phyloP scores from a whole-genome alignment of 2,113 vertebrate species.

The Lampris megalopsis region DNA sequence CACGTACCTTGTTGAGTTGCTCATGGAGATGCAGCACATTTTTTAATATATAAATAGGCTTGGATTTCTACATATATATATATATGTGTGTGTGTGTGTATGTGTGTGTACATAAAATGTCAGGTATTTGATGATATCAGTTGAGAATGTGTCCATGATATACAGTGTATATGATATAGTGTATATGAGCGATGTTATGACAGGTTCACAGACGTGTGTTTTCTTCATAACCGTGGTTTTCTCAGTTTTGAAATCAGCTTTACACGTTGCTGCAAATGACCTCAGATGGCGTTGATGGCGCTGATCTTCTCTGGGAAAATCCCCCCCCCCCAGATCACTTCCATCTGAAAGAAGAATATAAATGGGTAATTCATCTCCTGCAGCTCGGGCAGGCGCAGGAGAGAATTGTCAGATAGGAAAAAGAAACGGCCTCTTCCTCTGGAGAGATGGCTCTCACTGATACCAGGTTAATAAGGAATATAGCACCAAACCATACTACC shows the following conservation, averaged over 20 bases:
- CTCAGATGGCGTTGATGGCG: not conserved
- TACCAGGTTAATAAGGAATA: not conserved
- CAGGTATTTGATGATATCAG: too few relatives aligned
- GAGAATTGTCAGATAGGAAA: not conserved
- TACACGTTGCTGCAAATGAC: not conserved
- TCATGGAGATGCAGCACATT: too few relatives aligned
- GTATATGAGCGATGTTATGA: too few relatives aligned
- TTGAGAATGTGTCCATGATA: too few relatives aligned
- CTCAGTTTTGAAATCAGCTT: not conserved
- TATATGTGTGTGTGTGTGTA: too few relatives aligned
- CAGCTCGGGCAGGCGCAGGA: not conserved
- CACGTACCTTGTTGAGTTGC: too few relatives aligned
- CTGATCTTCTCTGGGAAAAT: not conserved
- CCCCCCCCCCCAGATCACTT: not conserved
- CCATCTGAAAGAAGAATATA: not conserved
- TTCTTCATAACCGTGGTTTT: not conserved
- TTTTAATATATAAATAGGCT: too few relatives aligned
- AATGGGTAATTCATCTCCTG: slow-evolving; percentile 1
- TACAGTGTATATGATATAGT: too few relatives aligned
- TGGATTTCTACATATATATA: too few relatives aligned
- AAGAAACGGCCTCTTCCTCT: not conserved
- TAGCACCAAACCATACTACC: too few relatives aligned
- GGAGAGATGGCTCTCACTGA: not conserved
- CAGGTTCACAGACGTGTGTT: too few relatives aligned
- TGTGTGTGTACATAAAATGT: too few relatives aligned